Conservation (phyloP, 2,797 vertebrate genomes). For the Squalus acanthias region DNA sequence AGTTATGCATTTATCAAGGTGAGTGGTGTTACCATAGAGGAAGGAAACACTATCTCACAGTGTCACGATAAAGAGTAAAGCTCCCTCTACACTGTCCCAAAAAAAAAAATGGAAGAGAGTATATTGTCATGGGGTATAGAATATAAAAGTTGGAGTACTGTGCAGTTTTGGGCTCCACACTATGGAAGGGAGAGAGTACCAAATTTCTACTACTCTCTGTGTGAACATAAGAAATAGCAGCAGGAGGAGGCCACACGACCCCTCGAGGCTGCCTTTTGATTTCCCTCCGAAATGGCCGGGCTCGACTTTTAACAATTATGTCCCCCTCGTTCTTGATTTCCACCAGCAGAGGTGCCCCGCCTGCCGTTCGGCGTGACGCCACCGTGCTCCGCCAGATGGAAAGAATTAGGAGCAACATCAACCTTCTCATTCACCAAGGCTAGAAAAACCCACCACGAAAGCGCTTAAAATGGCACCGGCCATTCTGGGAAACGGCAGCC, state of each 20-base stretch:
- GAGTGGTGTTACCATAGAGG: neutral
- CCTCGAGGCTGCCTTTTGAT: neutral
- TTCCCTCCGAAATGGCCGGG: neutral
- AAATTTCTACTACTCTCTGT: slow-evolving; percentile 29
- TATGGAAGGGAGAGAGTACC: slow-evolving; percentile 23
- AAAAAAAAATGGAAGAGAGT: too few species aligned
- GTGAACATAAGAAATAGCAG: neutral
- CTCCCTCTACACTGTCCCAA: neutral
- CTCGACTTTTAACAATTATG: neutral
- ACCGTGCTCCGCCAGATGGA: too few species aligned
- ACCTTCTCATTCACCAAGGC: too few species aligned
- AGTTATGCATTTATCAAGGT: neutral
- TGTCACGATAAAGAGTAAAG: neutral
- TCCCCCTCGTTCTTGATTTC: slow-evolving; percentile 4
- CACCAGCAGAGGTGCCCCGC: too few species aligned
- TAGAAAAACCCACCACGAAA: too few species aligned
- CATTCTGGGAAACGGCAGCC: too few species aligned
- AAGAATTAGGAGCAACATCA: too few species aligned
- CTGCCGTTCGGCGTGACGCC: too few species aligned
- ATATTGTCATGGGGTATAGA: too few species aligned
- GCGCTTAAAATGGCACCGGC: too few species aligned
- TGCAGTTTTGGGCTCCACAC: neutral
- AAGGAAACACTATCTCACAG: too few species aligned
- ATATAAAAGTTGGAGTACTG: neutral
- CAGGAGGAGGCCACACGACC: too few species aligned